These are phyloP conservation scores for Myiozetetes cayanensis DNA, from an alignment of 2,113 vertebrate species.

Conservation along the genomic window DNA sequence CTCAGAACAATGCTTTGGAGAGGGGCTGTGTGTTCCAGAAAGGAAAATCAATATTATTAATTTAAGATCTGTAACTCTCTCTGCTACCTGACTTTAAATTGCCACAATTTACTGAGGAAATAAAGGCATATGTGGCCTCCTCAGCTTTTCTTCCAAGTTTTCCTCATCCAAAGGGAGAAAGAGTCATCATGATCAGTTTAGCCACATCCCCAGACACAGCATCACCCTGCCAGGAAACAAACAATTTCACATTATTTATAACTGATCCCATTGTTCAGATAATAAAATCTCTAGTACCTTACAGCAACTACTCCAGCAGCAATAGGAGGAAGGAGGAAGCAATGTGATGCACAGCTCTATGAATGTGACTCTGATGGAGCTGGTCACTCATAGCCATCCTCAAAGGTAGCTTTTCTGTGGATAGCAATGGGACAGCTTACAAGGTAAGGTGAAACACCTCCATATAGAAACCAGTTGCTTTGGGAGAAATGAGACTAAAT, in stretches of 20 bases:
- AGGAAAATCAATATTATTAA: background rate
- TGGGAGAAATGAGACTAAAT: background rate
- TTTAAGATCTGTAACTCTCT: background rate
- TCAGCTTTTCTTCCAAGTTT: background rate
- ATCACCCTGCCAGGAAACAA: background rate
- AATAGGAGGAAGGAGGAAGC: background rate
- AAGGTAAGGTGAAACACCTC: background rate
- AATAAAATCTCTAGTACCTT: background rate
- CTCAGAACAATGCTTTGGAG: background rate
- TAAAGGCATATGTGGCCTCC: background rate
- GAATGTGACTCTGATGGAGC: background rate
- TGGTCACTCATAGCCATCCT: background rate
- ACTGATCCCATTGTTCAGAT: background rate
- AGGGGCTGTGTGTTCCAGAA: background rate
- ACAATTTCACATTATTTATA: background rate
- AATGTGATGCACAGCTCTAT: background rate
- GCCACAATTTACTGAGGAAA: background rate
- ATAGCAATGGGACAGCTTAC: background rate
- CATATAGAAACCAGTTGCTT: background rate
- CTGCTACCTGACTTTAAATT: background rate
- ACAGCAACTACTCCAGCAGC: background rate
- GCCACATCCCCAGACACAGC: background rate
- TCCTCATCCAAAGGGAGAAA: background rate
- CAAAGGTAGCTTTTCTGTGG: background rate
- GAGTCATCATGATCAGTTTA: background rate